Base-by-base conservation (phyloP, 2,797 vertebrate species). In the Siniperca obscura region DNA sequence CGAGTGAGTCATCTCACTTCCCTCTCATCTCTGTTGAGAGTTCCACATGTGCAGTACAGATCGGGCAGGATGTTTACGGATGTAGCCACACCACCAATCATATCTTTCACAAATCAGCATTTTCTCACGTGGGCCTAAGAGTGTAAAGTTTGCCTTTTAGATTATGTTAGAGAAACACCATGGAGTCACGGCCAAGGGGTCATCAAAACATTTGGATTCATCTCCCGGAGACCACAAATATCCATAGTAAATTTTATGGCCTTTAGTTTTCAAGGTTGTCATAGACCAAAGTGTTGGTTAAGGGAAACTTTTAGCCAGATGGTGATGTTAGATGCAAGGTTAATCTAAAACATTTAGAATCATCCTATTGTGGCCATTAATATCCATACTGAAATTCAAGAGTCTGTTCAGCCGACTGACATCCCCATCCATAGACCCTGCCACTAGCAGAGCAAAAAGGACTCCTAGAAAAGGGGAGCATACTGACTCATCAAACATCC, bases 401-500 rank as follows among this genome's bases (percentile, higher is more conserved):
- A 0, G 6, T 36, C 38, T 4, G 10, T 52, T 3, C 36, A 22
- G 22, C 38, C 77, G 53, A 48, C 38, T 70, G n/a, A 56, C 61
- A 42, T 56, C 69, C 11, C 21, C 13, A 40, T 55, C 66, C 21
- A 30, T 25, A 52, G 14, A 73, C 7, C 27, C 36, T 61, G 13
- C 12, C 46, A 72, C 48, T 16, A 27, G 27, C 61, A 56, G 52
- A 50, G 40, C n/a, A 76, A 77, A 78, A 65, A 55, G 21, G 44
- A 69, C 50, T 77, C 19, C 12, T 22, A 16, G 52, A 83, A 72
- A 71, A 44, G 22, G 9, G 36, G 36, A 72, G 42, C 12, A 40
- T 13, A 19, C 68, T 21, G 5, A 48, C 62, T 78, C 46, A 70
- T 75, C 77, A 81, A 80, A 70, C 46, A 88, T 84, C 76, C n/a